Evolutionary conservation across 2,113 vertebrate species (phyloP), one percentile per base, ranked within the genome.

Genomic region (Etheostoma spectabile): DNA sequence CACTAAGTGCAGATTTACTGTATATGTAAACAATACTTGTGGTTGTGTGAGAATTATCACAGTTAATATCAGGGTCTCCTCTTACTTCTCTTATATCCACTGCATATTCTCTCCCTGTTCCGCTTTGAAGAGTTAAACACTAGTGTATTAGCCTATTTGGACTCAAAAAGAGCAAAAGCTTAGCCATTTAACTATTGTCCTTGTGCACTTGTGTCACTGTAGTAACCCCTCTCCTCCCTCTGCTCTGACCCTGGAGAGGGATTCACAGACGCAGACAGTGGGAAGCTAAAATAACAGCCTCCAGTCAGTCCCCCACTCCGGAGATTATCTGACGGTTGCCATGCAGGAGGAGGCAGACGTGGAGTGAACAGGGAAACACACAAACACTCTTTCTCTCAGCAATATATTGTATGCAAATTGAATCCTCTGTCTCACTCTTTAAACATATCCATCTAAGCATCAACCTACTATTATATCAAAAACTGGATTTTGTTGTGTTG

Each of bases 281-380:
- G 74, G 67, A 77, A 83, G 77, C 85, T 74, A 51, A 83, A 86
- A 69, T 82, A 82, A 79, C 72, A 82, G 59, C 71, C 64, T 72
- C 76, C 76, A 82, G 59, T 84, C 67, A 73, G 59, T 82, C 84
- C 55, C 64, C 71, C 84, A 76, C 80, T 88, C 61, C 67, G 46
- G 76, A 83, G 82, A 89, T 82, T 86, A 76, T 85, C 75, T 60
- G 72, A 49, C 59, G 74, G 73, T 69, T 74, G 69, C 59, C 68
- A 74, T 59, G 68, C 75, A 77, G 76, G 68, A 78, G 56, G 51
- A 57, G 78, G 61, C 70, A 59, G 68, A 63, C 48, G 49, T 19
- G 42, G 66, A 59, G 45, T 27, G 24, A 52, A 80, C 62, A 75
- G 22, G 22, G 51, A 77, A n/a, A 46, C 30, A 57, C 49, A 61